Base-by-base conservation (phyloP, 2,113 vertebrate genomes). In the Barnardius zonarius region DNA sequence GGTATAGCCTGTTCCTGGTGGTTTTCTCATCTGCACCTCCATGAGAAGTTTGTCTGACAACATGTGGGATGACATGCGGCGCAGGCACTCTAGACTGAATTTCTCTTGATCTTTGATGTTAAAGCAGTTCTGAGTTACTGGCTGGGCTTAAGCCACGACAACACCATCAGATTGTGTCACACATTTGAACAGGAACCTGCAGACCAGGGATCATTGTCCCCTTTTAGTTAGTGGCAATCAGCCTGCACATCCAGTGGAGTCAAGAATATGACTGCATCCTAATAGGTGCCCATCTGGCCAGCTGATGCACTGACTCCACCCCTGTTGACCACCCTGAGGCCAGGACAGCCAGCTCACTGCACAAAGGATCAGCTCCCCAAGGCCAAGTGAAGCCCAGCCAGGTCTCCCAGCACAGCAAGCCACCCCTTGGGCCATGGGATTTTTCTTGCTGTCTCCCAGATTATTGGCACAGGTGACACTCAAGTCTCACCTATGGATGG, bases 21-120 rank as follows among this genome's bases (percentile, higher is more conserved):
- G 7, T 44, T 88, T 52, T 78, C 41, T 75, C 57, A 74, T 41
- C 48, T 37, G 12, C 41, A 68, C 31, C 28, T 81, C 52, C 59
- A 28, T 0, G 1, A 62, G n/a, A 39, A 28, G 17, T 61, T 70
- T 77, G 11, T 22, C n/a, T 81, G 39, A 64, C 25, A 28, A 30
- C 14, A 51, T 2, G 2, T 2, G 8, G 11, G 20, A 31, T 24
- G 5, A 44, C 5, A 11, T 0, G 0, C 0, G 3, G 18, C 49
- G 23, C 10, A 28, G 35, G 25, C 2, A 2, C 17, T 86, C 64
- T 31, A 44, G 33, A 48, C 48, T 54, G 55, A 86, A 63, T 67
- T 64, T 67, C 24, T 75, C 49, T 49, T 0, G 0, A 24, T 12
- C 5, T 87, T 49, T 39, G 12, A 20, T 35, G 10, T 72, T 72